phyloP scores from a whole-genome alignment of 2,797 vertebrate genomes.

The Lates japonicus region DNA sequence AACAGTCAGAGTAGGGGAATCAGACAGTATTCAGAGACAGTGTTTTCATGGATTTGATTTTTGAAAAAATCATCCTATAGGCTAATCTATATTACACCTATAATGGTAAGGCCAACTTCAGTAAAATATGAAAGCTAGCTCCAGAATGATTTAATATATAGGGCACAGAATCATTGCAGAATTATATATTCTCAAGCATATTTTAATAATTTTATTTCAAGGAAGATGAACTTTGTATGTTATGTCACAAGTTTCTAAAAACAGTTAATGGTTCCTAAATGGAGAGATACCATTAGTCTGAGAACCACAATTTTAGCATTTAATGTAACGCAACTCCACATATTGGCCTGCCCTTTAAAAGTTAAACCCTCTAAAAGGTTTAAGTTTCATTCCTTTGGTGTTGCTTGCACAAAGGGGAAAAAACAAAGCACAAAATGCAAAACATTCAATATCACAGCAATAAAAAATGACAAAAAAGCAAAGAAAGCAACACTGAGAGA shows the following conservation, averaged over 20 bases:
- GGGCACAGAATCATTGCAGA: not conserved
- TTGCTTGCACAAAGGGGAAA: constrained; percentile 21
- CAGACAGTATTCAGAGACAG: not conserved
- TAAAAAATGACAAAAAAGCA: constrained; percentile 31
- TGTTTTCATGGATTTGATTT: too few relatives aligned
- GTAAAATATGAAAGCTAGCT: not conserved
- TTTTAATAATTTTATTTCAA: not conserved
- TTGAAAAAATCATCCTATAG: not conserved
- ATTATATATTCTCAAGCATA: not conserved
- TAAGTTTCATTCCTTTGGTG: constrained; percentile 12
- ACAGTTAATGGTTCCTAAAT: not conserved
- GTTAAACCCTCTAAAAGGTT: constrained; percentile 4
- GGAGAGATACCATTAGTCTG: not conserved
- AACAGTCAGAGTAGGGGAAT: not conserved
- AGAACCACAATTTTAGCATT: not conserved
- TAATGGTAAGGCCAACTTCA: not conserved
- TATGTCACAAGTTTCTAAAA: not conserved
- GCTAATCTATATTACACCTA: not conserved
- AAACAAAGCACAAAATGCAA: constrained; percentile 31
- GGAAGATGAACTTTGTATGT: not conserved
- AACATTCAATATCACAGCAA: constrained; percentile 42
- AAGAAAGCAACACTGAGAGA: constrained; percentile 41
- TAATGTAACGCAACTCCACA: not conserved
- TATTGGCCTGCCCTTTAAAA: not conserved
- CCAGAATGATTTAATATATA: not conserved